Percentiles rank a stretch among this genome's conserved stretches.
These are phyloP conservation scores for Eptesicus fuscus DNA, from an alignment of 2,113 vertebrate species.

Conservation along the genomic window DNA sequence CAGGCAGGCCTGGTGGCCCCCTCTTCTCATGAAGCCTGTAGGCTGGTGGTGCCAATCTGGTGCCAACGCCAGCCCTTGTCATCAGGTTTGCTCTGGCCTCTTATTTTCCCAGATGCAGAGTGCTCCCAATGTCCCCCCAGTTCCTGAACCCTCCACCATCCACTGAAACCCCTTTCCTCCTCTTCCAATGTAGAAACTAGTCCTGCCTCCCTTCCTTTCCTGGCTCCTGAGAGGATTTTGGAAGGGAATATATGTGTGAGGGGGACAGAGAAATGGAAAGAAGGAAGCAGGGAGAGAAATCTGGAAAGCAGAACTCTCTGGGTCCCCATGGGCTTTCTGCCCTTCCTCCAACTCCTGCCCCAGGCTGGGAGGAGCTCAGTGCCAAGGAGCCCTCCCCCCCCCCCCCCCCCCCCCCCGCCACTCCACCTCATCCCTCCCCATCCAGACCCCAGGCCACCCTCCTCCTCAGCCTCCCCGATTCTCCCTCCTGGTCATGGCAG, in stretches of 20 bases:
- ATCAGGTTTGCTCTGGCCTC: not conserved
- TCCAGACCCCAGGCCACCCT: not conserved
- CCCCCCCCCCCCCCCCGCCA: too few species aligned
- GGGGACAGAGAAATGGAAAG: not conserved
- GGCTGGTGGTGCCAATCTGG: not conserved
- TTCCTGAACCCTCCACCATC: not conserved
- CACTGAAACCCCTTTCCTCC: not conserved
- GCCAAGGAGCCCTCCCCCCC: not conserved
- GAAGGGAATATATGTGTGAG: not conserved
- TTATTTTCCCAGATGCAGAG: not conserved
- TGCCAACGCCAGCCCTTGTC: not conserved
- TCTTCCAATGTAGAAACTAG: not conserved
- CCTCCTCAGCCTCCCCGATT: not conserved
- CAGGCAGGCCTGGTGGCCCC: not conserved
- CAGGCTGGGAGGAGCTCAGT: not conserved
- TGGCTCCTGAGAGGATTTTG: not conserved
- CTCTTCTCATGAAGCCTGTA: not conserved
- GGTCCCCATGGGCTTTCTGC: not conserved
- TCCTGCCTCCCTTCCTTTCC: not conserved
- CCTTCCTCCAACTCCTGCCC: not conserved
- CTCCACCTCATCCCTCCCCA: not conserved
- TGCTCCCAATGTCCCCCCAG: not conserved
- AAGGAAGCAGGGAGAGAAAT: not conserved
- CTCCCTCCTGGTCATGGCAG: slow-evolving; percentile 39
- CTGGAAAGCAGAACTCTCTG: not conserved